Conservation (phyloP, 1,140 invertebrate species). For the Drosophila leontia region DNA sequence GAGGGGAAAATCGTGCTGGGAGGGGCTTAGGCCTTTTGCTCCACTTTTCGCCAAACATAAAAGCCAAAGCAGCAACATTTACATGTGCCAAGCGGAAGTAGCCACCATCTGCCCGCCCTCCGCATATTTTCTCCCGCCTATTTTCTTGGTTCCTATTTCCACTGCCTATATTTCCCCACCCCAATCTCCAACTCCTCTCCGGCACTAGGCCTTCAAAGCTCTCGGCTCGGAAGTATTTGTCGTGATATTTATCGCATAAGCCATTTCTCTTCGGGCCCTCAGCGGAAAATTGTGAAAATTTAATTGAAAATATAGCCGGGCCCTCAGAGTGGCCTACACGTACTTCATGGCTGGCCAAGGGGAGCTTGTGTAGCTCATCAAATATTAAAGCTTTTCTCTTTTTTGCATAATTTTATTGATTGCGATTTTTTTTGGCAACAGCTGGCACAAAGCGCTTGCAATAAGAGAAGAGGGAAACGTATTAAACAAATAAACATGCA, state of each 20-base stretch:
- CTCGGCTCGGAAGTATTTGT: conserved; percentile 72
- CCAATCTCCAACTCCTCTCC: not conserved
- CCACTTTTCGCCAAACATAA: conserved; percentile 26
- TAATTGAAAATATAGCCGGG: conserved; percentile 72
- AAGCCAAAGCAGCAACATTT: conserved; percentile 51
- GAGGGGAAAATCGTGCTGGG: conserved; percentile 17
- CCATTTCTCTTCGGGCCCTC: conserved; percentile 55
- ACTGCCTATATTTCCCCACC: not conserved
- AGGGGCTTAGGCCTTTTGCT: conserved; percentile 41
- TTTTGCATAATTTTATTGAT: conserved; percentile 47
- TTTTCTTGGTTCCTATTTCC: conserved; percentile 9
- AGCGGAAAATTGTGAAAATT: conserved; percentile 80
- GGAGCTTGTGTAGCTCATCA: conserved; percentile 49
- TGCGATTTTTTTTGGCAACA: conserved; percentile 43
- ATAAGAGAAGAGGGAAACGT: conserved; percentile 14
- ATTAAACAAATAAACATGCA: conserved; percentile 45
- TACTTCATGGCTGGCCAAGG: conserved; percentile 12
- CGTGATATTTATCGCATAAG: conserved; percentile 80
- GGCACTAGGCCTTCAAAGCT: conserved; percentile 35
- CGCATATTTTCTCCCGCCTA: not conserved
- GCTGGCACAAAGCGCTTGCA: conserved; percentile 37
- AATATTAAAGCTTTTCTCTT: conserved; percentile 62
- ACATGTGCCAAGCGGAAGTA: conserved; percentile 68
- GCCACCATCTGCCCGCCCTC: conserved; percentile 3
- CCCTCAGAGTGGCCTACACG: conserved; percentile 26